Evolutionary conservation across 2,888 invertebrate species (phyloP).

Genomic region (Nomada flava): DNA sequence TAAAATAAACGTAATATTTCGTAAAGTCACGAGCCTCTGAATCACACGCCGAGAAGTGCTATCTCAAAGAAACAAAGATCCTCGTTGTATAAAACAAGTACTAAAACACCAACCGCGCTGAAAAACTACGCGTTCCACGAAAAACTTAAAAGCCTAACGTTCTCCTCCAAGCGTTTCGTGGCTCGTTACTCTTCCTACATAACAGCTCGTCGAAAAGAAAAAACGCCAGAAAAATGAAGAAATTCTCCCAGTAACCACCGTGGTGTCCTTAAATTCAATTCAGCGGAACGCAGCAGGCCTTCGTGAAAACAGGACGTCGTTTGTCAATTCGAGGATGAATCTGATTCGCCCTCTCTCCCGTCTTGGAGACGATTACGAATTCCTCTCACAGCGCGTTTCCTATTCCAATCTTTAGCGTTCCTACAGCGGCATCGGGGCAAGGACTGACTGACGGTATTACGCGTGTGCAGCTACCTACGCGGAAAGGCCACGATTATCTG

Average conservation of each 20-base stretch:
- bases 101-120: background rate
- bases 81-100: background rate
- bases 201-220: background rate
- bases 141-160: background rate
- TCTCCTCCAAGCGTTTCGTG: background rate
- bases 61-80: background rate
- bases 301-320: conserved; percentile 39
- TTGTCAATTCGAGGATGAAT: conserved; percentile 59
- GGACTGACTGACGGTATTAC: conserved; percentile 6
- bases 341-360: background rate
- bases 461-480: background rate
- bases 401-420: conserved; percentile 43
- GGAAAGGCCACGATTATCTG: conserved; percentile 36
- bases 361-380: conserved; percentile 49
- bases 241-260: background rate
- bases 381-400: conserved; percentile 58
- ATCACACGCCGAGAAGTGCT: too few relatives aligned
- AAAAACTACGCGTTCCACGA: background rate
- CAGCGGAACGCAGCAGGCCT: conserved; percentile 48
- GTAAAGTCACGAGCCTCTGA: too few relatives aligned
- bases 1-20: too few relatives aligned
- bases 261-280: conserved; percentile 48
- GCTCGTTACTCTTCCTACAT: background rate
- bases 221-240: background rate
- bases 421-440: conserved; percentile 23